phyloP scores from a whole-genome alignment of 1,140 invertebrate genomes.

The Penaeus chinensis region DNA sequence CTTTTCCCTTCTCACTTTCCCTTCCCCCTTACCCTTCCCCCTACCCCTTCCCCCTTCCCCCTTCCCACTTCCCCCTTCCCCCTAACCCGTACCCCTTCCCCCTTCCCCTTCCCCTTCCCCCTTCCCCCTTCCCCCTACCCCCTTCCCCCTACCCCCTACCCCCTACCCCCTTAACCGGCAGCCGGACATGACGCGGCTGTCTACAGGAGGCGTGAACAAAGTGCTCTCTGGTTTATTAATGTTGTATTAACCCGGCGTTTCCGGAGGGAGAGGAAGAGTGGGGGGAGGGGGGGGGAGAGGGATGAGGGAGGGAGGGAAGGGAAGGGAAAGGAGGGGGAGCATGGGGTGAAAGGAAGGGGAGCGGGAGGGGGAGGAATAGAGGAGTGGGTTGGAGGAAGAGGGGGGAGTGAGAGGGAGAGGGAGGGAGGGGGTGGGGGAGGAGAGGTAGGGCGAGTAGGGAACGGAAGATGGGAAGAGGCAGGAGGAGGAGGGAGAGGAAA shows the following conservation, averaged over 20 bases:
- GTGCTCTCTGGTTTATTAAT: constrained; percentile 39
- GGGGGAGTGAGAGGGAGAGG: not conserved
- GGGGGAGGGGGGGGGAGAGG: too few relatives aligned
- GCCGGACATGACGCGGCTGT: not conserved
- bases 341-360: not conserved
- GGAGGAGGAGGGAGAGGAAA: not conserved
- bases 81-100: too few relatives aligned
- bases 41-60: too few relatives aligned
- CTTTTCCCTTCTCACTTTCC: too few relatives aligned
- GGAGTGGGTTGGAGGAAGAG: not conserved
- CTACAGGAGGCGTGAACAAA: constrained; percentile 29
- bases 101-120: too few relatives aligned
- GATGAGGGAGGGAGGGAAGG: not conserved
- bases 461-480: not conserved
- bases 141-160: not conserved
- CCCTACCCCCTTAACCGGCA: not conserved
- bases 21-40: too few relatives aligned
- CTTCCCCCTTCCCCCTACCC: too few relatives aligned
- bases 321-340: not conserved
- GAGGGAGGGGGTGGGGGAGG: not conserved
- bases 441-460: too few relatives aligned
- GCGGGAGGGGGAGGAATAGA: not conserved
- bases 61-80: too few relatives aligned
- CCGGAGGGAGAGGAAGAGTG: not conserved
- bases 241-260: constrained; percentile 40